Evolutionary conservation across 1,140 invertebrate species (phyloP).

Genomic region (Antheraea pernyi): DNA sequence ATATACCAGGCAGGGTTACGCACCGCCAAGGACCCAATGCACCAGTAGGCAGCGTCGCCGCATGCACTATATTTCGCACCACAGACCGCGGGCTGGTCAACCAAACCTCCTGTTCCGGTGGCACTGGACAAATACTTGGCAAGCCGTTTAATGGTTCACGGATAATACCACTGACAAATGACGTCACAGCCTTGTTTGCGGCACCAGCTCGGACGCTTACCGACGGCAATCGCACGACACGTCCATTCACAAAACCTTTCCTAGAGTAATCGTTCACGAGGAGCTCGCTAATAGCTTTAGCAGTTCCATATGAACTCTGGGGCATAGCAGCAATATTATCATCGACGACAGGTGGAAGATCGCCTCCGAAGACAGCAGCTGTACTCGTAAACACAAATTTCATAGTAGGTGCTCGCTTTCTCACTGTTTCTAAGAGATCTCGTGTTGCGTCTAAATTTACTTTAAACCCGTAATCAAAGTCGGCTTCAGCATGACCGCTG

Average conservation of each 20-base stretch:
- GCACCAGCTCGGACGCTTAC: constrained; percentile 52
- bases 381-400: constrained; percentile 57
- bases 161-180: constrained; percentile 60
- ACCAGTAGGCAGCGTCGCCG: constrained; percentile 15
- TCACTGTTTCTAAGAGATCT: constrained; percentile 43
- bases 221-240: constrained; percentile 53
- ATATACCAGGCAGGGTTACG: constrained; percentile 19
- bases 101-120: constrained; percentile 42
- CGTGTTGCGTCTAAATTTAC: constrained; percentile 64
- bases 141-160: constrained; percentile 57
- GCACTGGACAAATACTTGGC: constrained; percentile 43
- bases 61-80: constrained; percentile 21
- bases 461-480: constrained; percentile 56
- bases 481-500: constrained; percentile 61
- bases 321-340: constrained; percentile 49
- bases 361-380: constrained; percentile 54
- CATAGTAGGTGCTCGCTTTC: constrained; percentile 32
- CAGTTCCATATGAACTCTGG: constrained; percentile 58
- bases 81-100: constrained; percentile 43
- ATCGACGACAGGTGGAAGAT: constrained; percentile 42
- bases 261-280: constrained; percentile 59
- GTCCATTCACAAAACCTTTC: constrained; percentile 49
- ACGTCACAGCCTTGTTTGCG: constrained; percentile 57
- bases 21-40: constrained; percentile 18
- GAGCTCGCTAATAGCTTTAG: constrained; percentile 62